Percentiles rank a stretch among this genome's conserved stretches.
Evolutionary conservation across 2,113 vertebrate species (phyloP).

Genomic region (Hippopotamus amphibius): DNA sequence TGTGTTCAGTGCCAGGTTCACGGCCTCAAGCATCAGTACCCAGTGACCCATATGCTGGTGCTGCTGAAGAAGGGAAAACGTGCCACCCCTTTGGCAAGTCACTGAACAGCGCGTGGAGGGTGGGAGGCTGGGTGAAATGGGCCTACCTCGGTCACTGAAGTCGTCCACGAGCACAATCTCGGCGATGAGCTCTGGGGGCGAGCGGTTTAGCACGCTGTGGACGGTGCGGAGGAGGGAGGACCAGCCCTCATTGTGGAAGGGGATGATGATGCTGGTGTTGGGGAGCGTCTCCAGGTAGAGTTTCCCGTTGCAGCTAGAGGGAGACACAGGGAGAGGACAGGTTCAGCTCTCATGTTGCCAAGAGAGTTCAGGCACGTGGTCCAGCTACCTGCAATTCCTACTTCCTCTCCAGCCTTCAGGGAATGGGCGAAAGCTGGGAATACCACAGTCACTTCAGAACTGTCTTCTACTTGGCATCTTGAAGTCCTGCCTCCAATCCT

Average conservation of each 20-base stretch:
- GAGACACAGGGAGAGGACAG: slow-evolving; percentile 47
- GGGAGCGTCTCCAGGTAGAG: slow-evolving; percentile 94
- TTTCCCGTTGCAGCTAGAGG: slow-evolving; percentile 94
- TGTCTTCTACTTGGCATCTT: background rate
- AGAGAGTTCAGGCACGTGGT: background rate
- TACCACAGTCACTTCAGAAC: background rate
- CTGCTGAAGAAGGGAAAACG: background rate
- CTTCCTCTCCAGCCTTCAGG: background rate
- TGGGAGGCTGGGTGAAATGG: background rate
- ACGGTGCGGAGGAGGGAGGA: slow-evolving; percentile 97
- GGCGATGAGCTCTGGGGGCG: slow-evolving; percentile 93
- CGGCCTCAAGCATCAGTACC: fast-evolving
- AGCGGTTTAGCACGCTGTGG: slow-evolving; percentile 98
- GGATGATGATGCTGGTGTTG: slow-evolving; percentile 97
- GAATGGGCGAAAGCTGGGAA: background rate
- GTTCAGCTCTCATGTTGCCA: background rate
- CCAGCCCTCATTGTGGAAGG: slow-evolving; percentile 99
- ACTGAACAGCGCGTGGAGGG: fast-evolving
- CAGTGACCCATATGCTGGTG: too few species aligned
- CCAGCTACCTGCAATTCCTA: background rate
- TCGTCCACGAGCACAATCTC: slow-evolving; percentile 98
- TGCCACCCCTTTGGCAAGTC: background rate
- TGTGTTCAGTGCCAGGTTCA: too few species aligned
- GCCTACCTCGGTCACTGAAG: slow-evolving; percentile 97
- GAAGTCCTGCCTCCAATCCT: background rate